Evolutionary conservation across 2,888 invertebrate species (phyloP), one percentile per base, ranked within the genome.

Genomic region (Pyrochroa serraticornis): DNA sequence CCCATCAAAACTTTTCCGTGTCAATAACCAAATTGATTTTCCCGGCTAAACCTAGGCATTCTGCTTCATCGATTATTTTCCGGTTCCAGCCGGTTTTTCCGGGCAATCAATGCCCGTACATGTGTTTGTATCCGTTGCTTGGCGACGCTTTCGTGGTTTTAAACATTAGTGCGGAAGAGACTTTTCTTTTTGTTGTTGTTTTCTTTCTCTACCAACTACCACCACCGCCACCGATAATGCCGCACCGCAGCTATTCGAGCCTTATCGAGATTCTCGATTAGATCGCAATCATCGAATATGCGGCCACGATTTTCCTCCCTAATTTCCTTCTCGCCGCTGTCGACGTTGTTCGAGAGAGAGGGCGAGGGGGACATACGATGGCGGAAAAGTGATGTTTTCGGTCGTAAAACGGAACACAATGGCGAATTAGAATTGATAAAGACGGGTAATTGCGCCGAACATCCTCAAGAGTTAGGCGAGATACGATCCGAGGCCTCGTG

Each of bases 71-170:
- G 75, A 75, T 75, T 74, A 71, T 73, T 73, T 71, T 73, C 74
- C 70, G 67, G 77, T 75, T 67, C 8, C 22, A 72, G 64, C 77
- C 72, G 68, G 75, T 74, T 75, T 22, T 72, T 70, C 68, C 69
- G 64, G 66, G 68, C 71, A 78, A 78, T 78, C 78, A 76, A 78
- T 78, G 77, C 75, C 66, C 63, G 66, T 69, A 58, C 66, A 64
- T 70, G 65, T 75, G 76, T 77, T 76, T 77, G 76, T 76, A 75
- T 76, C 70, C 71, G 76, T 77, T 74, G 74, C 77, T 63, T 62
- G 51, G 71, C 46, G 60, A 71, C 71, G 59, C 60, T 72, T 71
- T 71, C 72, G 72, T 71, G 71, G 72, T 70, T 71, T 63, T 62
- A 69, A 71, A 69, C 68, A 66, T 67, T 66, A 65, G 68, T 70